A percentile compares a stretch with the other conserved stretches of the same genome.
Conservation (phyloP, 2,888 invertebrate genomes). For the Drosophila meridionalis region DNA sequence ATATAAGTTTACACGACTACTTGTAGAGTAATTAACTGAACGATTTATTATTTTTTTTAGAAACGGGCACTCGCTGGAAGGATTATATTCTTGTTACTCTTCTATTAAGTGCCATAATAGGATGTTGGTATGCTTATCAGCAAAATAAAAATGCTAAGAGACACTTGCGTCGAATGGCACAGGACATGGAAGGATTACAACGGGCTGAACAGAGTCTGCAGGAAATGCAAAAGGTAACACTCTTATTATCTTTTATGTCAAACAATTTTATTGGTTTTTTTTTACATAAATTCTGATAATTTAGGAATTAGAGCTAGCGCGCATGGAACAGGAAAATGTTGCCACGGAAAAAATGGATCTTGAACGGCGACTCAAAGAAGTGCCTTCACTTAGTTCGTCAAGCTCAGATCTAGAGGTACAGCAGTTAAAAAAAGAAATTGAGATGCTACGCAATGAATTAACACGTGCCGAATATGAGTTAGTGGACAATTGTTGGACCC, state of each 20-base stretch:
- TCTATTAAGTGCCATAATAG: constrained; percentile 93
- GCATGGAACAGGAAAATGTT: constrained; percentile 92
- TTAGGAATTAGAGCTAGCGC: constrained; percentile 91
- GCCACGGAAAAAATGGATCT: constrained; percentile 93
- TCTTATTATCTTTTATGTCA: too few relatives aligned
- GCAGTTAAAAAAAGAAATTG: constrained; percentile 93
- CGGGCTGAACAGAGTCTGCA: constrained; percentile 95
- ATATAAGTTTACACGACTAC: neutral
- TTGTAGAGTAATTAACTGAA: neutral
- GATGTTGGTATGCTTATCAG: constrained; percentile 96
- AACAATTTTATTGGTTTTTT: too few relatives aligned
- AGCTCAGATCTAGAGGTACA: constrained; percentile 93
- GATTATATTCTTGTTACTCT: constrained; percentile 94
- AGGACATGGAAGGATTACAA: constrained; percentile 96
- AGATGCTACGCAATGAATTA: constrained; percentile 92
- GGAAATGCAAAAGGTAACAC: constrained; percentile 90
- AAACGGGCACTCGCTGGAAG: constrained; percentile 93
- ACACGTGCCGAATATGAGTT: constrained; percentile 95
- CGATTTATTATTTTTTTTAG: constrained; percentile 83
- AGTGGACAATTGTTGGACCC: constrained; percentile 95
- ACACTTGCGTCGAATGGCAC: constrained; percentile 95
- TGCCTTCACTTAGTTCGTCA: constrained; percentile 89
- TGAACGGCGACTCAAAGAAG: constrained; percentile 92
- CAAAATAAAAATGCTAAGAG: constrained; percentile 95
- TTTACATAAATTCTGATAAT: neutral